A percentile compares a stretch with the other conserved stretches of the same genome.
Conservation (phyloP, 2,888 invertebrate genomes). For the Phengaris arion region DNA sequence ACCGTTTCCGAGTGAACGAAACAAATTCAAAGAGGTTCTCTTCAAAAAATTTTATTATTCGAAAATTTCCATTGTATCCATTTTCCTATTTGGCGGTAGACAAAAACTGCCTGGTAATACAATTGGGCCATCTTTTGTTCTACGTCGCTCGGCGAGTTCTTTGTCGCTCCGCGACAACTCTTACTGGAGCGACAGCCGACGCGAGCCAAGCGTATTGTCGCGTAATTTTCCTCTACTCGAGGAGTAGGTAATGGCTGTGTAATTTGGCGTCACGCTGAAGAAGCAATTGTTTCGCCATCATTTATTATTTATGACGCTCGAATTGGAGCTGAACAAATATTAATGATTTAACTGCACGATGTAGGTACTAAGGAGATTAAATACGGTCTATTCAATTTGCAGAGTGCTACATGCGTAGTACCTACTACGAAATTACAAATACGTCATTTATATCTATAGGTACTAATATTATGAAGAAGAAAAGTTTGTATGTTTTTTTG, state of each 20-base stretch:
- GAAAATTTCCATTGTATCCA: constrained; percentile 50
- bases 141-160: constrained; percentile 47
- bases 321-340: constrained; percentile 21
- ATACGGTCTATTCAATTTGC: no score
- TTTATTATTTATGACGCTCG: constrained; percentile 32
- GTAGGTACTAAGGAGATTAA: no score
- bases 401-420: no score
- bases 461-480: no score
- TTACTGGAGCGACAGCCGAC: constrained; percentile 61
- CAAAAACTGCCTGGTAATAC: constrained; percentile 59
- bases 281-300: constrained; percentile 30
- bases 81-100: constrained; percentile 53
- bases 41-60: constrained; percentile 40
- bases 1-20: constrained; percentile 36
- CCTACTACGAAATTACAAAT: no score
- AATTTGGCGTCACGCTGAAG: constrained; percentile 48
- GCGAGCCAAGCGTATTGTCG: constrained; percentile 57
- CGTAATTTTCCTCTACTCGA: constrained; percentile 61
- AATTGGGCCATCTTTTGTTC: constrained; percentile 62
- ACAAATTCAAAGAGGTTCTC: constrained; percentile 37
- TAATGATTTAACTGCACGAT: no score
- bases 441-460: no score
- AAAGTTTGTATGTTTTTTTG: no score
- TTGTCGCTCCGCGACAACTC: constrained; percentile 56
- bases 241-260: constrained; percentile 56